A percentile compares a stretch with the other conserved stretches of the same genome.
Evolutionary conservation across 2,888 invertebrate genomes (phyloP).

Genomic region (Cerastoderma edule): DNA sequence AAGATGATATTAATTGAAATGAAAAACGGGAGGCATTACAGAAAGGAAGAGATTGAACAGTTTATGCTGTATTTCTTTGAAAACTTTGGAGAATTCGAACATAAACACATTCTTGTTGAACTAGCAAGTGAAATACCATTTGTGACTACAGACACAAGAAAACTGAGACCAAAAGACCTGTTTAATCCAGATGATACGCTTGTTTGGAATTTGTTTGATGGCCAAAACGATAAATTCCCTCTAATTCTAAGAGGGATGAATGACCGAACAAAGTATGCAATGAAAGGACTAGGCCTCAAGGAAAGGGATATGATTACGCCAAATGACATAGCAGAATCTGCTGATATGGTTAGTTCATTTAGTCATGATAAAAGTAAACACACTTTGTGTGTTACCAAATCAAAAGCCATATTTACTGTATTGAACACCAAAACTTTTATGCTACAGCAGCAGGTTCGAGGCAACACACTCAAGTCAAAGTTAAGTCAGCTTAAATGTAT

Average conservation of each 20-base stretch:
- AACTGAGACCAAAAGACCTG: slow-evolving; percentile 37
- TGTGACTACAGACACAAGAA: neutral
- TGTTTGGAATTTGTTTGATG: slow-evolving; percentile 29
- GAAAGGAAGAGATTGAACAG: slow-evolving; percentile 13
- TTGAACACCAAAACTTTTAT: slow-evolving; percentile 6
- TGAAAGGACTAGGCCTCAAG: slow-evolving; percentile 47
- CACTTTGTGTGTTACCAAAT: neutral
- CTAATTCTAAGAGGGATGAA: neutral
- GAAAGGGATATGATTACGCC: slow-evolving; percentile 14
- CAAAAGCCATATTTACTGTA: neutral
- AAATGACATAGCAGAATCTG: slow-evolving; percentile 27
- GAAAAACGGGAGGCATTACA: neutral
- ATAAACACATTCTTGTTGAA: neutral
- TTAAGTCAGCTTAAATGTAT: slow-evolving; percentile 32
- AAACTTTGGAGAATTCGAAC: slow-evolving; percentile 17
- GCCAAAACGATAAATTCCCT: slow-evolving; percentile 18
- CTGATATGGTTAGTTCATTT: neutral
- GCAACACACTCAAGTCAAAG: neutral
- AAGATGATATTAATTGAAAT: neutral
- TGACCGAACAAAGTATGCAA: neutral
- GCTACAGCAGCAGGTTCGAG: neutral
- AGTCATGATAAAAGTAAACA: neutral
- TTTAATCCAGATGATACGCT: slow-evolving; percentile 36
- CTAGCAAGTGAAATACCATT: slow-evolving; percentile 25
- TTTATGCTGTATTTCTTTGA: slow-evolving; percentile 43